Evolutionary conservation across 2,113 vertebrate species (phyloP), one percentile per base, ranked within the genome.

Genomic region (Melanotaenia duboulayi): DNA sequence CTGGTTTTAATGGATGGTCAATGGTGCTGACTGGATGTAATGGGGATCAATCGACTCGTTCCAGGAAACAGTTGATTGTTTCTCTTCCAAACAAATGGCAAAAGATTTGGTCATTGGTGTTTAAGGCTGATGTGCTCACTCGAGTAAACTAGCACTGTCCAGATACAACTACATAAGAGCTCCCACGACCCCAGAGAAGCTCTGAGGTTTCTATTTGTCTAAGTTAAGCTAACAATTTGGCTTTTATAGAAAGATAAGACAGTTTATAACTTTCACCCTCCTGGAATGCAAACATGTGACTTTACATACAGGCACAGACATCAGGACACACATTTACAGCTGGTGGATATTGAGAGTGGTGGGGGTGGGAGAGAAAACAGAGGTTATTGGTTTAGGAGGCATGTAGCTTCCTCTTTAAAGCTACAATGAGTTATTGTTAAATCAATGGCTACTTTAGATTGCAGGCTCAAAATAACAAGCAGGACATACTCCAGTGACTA

Each of bases 1-100:
- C 83, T 70, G 67, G 61, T 78, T 87, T 87, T 84, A 91, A 90
- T 86, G 84, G 82, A 52, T 24, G 63, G 55, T 74, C 78, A 63
- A 81, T 77, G 59, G 50, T 3, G n/a, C 42, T 50, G 67, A 76
- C 75, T 85, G 63, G 78, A 68, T 71, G 64, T 80, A 80, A 86
- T 78, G 76, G 74, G 37, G 52, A 81, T 83, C 67, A 67, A 83
- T 79, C 5, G 76, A 71, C 61, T 70, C 59, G 14, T 74, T 77
- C 37, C 59, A 67, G 69, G 65, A 87, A 86, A 71, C 4, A 2
- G 60, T 24, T 49, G 63, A 67, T 52, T 48, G 80, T 76, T 75
- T 84, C 60, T 50, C 46, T 60, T 71, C n/a, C 59, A 76, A 70
- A 81, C 65, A 76, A 87, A 77, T 32, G 24, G 48, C 59, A 35